Evolutionary conservation across 2,797 vertebrate species (phyloP).

Genomic region (Chelonia mydas): DNA sequence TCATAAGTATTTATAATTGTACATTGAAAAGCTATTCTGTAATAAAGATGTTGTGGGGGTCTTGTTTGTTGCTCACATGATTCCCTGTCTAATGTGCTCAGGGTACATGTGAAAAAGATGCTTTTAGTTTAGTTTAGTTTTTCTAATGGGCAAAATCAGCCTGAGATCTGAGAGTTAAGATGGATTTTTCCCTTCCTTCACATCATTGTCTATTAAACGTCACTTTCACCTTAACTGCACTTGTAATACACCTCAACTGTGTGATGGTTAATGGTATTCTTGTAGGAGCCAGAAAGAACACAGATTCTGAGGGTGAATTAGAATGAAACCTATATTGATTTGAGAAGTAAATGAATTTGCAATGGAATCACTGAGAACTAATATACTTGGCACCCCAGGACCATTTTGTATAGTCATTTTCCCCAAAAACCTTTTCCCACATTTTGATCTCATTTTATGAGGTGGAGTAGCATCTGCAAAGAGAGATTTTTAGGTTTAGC

Average conservation of each 20-base stretch:
- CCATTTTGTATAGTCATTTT: background rate
- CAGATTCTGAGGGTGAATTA: background rate
- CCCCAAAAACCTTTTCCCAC: background rate
- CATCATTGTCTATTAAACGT: background rate
- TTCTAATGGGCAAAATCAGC: accelerated
- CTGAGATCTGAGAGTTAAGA: background rate
- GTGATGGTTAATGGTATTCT: accelerated
- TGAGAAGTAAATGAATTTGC: accelerated
- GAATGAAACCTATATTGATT: background rate
- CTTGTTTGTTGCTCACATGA: background rate
- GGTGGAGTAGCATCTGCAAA: background rate
- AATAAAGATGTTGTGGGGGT: accelerated
- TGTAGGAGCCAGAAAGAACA: background rate
- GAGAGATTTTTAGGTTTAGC: background rate
- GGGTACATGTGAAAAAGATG: accelerated
- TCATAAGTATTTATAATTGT: background rate
- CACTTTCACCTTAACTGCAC: background rate
- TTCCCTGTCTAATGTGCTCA: accelerated
- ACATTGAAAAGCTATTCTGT: background rate
- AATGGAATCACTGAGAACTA: background rate
- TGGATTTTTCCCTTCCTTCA: background rate
- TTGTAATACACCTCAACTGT: accelerated
- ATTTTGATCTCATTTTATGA: background rate
- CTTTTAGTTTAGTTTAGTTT: background rate
- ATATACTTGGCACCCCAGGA: background rate